Evolutionary conservation across 2,888 invertebrate genomes (phyloP).

Genomic region (Pristionchus entomophagus): DNA sequence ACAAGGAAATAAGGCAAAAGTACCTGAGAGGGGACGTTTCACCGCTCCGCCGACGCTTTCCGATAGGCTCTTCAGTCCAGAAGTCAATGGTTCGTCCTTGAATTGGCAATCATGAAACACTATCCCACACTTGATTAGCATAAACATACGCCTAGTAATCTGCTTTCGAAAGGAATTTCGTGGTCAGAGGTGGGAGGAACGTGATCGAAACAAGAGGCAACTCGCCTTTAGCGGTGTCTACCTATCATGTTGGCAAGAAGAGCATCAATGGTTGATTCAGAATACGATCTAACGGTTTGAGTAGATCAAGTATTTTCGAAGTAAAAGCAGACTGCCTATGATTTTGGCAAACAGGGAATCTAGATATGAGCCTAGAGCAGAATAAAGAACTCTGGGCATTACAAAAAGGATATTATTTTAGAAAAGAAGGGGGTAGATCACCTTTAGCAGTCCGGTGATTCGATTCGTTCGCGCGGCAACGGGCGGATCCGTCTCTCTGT

Average conservation of each 20-base stretch:
- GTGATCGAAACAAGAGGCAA: background rate
- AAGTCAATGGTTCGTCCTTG: conserved; percentile 55
- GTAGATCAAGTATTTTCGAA: too few species aligned
- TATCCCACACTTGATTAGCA: background rate
- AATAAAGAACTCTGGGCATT: too few species aligned
- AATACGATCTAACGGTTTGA: too few species aligned
- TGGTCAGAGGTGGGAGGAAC: background rate
- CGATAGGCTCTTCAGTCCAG: conserved; percentile 53
- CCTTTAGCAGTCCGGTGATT: conserved; percentile 54
- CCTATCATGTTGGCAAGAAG: too few species aligned
- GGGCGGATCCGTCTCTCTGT: conserved; percentile 49
- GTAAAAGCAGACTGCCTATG: too few species aligned
- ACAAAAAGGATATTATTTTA: too few species aligned
- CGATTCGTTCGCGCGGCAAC: conserved; percentile 51
- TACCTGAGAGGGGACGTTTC: conserved; percentile 69
- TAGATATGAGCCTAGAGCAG: too few species aligned
- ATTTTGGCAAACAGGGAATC: too few species aligned
- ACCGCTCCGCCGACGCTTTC: conserved; percentile 60
- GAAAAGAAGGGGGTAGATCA: too few species aligned
- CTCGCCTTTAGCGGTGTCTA: conserved; percentile 51
- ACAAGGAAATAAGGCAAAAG: background rate
- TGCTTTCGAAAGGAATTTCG: too few species aligned
- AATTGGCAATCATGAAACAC: background rate
- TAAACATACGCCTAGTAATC: background rate
- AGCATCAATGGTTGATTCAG: too few species aligned